These are phyloP conservation scores for Anableps anableps DNA, from an alignment of 2,797 vertebrate genomes.

Conservation along the genomic window DNA sequence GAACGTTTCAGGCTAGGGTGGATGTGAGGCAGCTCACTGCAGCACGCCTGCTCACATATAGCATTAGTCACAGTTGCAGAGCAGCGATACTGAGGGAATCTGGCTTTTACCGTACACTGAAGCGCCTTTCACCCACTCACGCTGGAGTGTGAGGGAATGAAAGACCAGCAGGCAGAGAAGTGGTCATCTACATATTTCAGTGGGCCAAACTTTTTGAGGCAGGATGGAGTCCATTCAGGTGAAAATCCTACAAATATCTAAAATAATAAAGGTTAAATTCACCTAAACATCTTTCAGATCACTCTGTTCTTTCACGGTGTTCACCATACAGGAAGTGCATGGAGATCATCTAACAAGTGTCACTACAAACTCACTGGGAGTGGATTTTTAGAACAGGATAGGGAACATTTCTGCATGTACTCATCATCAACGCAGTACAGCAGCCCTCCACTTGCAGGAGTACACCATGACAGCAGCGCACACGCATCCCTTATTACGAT, in stretches of 20 bases:
- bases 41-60: conserved; percentile 73
- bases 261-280: neutral
- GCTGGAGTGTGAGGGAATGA: conserved; percentile 39
- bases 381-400: neutral
- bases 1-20: conserved; percentile 39
- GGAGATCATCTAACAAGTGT: conserved; percentile 15
- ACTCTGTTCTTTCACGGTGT: neutral
- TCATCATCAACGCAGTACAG: conserved; percentile 9
- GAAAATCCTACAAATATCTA: conserved; percentile 8
- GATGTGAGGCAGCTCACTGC: conserved; percentile 72
- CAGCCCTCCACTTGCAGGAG: conserved; percentile 39
- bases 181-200: conserved; percentile 44
- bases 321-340: neutral
- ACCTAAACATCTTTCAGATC: neutral
- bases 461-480: conserved; percentile 45
- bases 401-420: conserved; percentile 3
- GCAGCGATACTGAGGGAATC: conserved; percentile 67
- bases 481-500: conserved; percentile 65
- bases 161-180: conserved; percentile 35
- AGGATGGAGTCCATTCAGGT: conserved; percentile 24
- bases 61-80: conserved; percentile 79
- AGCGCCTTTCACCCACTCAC: conserved; percentile 71
- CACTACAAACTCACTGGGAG: conserved; percentile 27
- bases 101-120: conserved; percentile 57
- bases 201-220: conserved; percentile 53